A percentile compares a stretch with the other conserved stretches of the same genome.
phyloP scores from a whole-genome alignment of 2,797 vertebrate genomes.

The Silurus aristotelis region DNA sequence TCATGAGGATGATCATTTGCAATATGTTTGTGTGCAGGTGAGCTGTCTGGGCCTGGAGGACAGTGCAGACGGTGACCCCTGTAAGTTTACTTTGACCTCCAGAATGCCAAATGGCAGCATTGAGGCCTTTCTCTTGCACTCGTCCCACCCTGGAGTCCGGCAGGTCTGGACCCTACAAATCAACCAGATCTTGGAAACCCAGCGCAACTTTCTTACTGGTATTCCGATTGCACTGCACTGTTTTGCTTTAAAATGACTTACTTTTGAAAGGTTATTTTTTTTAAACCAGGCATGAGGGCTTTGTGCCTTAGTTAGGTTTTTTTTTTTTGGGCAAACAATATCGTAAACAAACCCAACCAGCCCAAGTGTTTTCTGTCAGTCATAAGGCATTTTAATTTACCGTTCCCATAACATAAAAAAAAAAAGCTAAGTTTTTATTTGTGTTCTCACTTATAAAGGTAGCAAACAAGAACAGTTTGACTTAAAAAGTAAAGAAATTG shows the following conservation, averaged over 20 bases:
- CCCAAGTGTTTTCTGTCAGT: not conserved
- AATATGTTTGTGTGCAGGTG: slow-evolving; percentile 71
- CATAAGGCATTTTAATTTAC: not conserved
- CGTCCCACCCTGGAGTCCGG: slow-evolving; percentile 87
- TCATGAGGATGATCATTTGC: not conserved
- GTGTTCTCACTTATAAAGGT: not conserved
- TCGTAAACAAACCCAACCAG: not conserved
- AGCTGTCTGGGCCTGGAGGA: slow-evolving; percentile 95
- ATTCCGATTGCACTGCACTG: slow-evolving; percentile 36
- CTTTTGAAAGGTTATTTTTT: not conserved
- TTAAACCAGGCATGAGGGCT: not conserved
- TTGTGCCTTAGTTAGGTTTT: not conserved
- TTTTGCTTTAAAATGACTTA: not conserved
- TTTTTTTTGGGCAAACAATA: not conserved
- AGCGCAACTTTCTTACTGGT: slow-evolving; percentile 97
- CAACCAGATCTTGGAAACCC: slow-evolving; percentile 95
- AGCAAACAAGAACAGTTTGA: not conserved
- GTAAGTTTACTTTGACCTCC: slow-evolving; percentile 92
- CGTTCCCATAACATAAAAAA: not conserved
- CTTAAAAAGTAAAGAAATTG: not conserved
- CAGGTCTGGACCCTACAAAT: slow-evolving; percentile 98
- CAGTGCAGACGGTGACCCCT: slow-evolving; percentile 89
- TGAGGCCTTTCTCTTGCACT: slow-evolving; percentile 91
- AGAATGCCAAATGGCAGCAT: slow-evolving; percentile 76
- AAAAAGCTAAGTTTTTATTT: not conserved